Evolutionary conservation across 2,113 vertebrate genomes (phyloP).

Genomic region (Mustela nigripes): DNA sequence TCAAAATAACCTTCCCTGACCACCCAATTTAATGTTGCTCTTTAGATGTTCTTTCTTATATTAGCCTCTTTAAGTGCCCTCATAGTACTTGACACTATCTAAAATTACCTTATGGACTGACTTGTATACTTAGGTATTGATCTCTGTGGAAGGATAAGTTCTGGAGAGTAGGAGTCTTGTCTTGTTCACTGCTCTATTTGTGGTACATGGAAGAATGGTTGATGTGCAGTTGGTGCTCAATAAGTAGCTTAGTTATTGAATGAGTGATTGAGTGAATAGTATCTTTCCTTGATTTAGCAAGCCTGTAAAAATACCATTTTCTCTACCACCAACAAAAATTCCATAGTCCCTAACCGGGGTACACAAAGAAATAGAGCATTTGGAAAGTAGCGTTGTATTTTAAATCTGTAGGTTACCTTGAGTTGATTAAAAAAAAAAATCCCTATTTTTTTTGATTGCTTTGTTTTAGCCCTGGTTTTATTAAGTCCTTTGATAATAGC

Average conservation of each 20-base stretch:
- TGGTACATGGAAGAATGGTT: not conserved
- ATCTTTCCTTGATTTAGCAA: not conserved
- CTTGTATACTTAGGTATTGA: not conserved
- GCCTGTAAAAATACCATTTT: constrained; percentile 9
- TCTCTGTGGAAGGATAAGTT: not conserved
- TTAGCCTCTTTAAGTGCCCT: not conserved
- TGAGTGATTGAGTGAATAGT: not conserved
- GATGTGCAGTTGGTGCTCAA: not conserved
- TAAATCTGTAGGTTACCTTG: constrained; percentile 29
- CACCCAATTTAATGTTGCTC: not conserved
- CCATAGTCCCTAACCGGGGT: not conserved
- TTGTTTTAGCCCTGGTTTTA: constrained; percentile 44
- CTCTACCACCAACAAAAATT: not conserved
- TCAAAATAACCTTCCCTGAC: not conserved
- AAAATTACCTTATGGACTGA: not conserved
- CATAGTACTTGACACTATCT: not conserved
- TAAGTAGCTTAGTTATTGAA: not conserved
- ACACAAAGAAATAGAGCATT: constrained; percentile 13
- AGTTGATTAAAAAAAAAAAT: not conserved
- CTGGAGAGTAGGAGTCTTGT: not conserved
- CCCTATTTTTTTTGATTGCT: not conserved
- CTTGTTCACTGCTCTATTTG: not conserved
- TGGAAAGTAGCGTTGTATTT: constrained; percentile 3
- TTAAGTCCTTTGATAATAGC: not conserved
- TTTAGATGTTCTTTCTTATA: not conserved